Conservation (phyloP, 2,888 invertebrate species). For the Salpingus planirostris region DNA sequence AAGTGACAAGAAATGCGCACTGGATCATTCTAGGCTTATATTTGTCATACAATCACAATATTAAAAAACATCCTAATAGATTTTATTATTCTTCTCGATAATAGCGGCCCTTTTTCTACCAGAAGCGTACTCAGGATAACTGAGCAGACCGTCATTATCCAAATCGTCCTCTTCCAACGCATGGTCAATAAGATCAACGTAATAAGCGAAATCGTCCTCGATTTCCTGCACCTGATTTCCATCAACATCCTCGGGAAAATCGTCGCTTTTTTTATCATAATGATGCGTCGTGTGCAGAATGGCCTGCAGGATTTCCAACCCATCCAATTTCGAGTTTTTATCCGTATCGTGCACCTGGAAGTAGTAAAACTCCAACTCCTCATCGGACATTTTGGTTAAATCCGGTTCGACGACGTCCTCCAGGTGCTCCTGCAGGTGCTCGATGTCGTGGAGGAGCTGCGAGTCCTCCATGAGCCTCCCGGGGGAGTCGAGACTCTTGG, state of each 20-base stretch:
- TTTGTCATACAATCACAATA: too few relatives aligned
- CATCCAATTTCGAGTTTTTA: constrained; percentile 81
- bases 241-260: constrained; percentile 37
- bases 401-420: constrained; percentile 44
- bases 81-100: constrained; percentile 10
- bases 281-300: constrained; percentile 66
- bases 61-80: too few relatives aligned
- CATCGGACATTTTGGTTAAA: constrained; percentile 66
- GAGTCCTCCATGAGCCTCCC: constrained; percentile 59
- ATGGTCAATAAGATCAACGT: constrained; percentile 65
- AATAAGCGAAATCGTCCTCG: constrained; percentile 40
- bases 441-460: constrained; percentile 64
- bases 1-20: too few relatives aligned
- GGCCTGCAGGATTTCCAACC: constrained; percentile 79
- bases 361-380: constrained; percentile 78
- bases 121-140: constrained; percentile 67
- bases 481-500: constrained; percentile 37
- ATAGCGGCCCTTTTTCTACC: constrained; percentile 28
- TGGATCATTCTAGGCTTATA: too few relatives aligned
- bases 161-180: constrained; percentile 75
- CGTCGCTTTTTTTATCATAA: constrained; percentile 43
- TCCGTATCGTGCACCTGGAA: constrained; percentile 85
- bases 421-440: constrained; percentile 49
- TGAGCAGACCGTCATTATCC: constrained; percentile 78
- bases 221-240: constrained; percentile 19